Conservation (phyloP, 2,888 invertebrate genomes). For the Eupsilia transversa region DNA sequence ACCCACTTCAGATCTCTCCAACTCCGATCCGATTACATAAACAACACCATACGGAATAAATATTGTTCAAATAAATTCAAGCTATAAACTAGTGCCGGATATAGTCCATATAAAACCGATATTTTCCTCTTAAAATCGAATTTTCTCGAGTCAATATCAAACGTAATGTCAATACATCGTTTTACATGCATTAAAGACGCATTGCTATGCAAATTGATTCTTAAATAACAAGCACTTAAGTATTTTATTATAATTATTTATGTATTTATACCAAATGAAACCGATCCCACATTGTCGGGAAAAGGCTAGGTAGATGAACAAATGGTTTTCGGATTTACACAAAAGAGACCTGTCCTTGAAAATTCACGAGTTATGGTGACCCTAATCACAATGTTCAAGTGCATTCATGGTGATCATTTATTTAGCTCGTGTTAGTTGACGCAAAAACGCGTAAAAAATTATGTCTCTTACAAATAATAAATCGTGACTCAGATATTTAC, state of each 20-base stretch:
- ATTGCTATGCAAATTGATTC: slow-evolving; percentile 14
- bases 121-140: slow-evolving; percentile 3
- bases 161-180: neutral
- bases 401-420: slow-evolving; percentile 25
- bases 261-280: neutral
- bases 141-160: slow-evolving; percentile 10
- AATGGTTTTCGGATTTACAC: slow-evolving; percentile 10
- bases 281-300: too few species aligned
- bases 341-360: slow-evolving; percentile 11
- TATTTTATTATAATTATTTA: neutral
- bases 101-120: too few species aligned
- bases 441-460: slow-evolving; percentile 7
- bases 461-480: slow-evolving; percentile 39
- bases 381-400: neutral
- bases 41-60: neutral
- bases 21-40: neutral
- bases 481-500: slow-evolving; percentile 38
- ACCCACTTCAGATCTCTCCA: neutral
- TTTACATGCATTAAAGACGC: slow-evolving; percentile 8
- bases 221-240: neutral
- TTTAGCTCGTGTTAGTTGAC: slow-evolving; percentile 13
- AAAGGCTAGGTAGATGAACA: too few species aligned
- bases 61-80: neutral
- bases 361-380: slow-evolving; percentile 10
- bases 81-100: neutral